Percentiles rank a stretch among this genome's conserved stretches.
phyloP scores from a whole-genome alignment of 2,888 invertebrate genomes.

The Apoderus coryli region DNA sequence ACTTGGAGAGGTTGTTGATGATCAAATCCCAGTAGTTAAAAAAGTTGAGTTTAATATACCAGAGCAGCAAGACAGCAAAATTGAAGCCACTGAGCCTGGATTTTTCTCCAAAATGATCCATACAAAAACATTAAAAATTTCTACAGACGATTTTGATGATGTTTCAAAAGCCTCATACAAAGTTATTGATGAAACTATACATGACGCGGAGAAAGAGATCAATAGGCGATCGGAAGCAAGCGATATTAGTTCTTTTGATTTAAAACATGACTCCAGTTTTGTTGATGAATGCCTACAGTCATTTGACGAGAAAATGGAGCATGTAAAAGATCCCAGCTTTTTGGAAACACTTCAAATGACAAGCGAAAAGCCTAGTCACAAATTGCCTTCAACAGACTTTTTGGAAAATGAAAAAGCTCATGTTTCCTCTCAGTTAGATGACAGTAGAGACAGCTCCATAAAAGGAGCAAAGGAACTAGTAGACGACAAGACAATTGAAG shows the following conservation, averaged over 20 bases:
- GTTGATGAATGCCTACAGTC: conserved; percentile 18
- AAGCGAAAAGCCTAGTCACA: too few species aligned
- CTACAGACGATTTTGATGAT: conserved; percentile 10
- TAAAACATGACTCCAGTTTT: conserved; percentile 13
- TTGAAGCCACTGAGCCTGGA: too few species aligned
- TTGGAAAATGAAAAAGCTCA: conserved; percentile 12
- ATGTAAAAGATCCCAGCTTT: conserved; percentile 17
- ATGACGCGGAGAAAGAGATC: not conserved
- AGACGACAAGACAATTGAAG: too few species aligned
- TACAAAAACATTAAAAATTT: too few species aligned
- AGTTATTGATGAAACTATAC: conserved; percentile 2
- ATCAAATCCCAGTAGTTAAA: too few species aligned
- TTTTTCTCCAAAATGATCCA: too few species aligned
- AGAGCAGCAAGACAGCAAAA: too few species aligned
- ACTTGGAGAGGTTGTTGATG: too few species aligned
- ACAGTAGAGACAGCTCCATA: not conserved
- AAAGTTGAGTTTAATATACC: too few species aligned
- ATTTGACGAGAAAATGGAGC: conserved; percentile 19
- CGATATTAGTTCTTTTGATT: too few species aligned
- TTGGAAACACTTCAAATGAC: too few species aligned
- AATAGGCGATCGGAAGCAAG: not conserved
- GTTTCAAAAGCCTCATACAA: conserved; percentile 7
- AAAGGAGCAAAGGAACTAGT: conserved; percentile 1
- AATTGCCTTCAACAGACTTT: too few species aligned
- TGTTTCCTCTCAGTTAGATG: conserved; percentile 4